These are phyloP conservation scores for Aproaerema taeniolella DNA, from an alignment of 2,888 invertebrate genomes.

Conservation along the genomic window DNA sequence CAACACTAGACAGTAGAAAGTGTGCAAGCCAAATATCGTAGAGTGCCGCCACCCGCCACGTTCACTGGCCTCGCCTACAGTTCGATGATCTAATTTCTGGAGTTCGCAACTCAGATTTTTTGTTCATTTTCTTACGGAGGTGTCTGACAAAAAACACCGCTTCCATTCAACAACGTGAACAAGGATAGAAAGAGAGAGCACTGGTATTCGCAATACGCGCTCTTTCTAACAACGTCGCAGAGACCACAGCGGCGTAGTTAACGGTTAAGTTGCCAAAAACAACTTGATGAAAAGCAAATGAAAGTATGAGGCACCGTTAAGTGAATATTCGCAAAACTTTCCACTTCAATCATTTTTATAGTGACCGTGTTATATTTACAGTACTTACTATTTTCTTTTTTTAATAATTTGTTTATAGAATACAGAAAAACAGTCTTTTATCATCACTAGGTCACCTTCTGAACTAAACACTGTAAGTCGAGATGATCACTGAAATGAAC, in stretches of 20 bases:
- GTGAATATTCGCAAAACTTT: conserved; percentile 22
- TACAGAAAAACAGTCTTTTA: no score
- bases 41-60: conserved; percentile 31
- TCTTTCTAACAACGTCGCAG: conserved; percentile 40
- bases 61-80: conserved; percentile 57
- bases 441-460: no score
- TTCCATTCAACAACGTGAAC: conserved; percentile 49
- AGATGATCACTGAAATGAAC: no score
- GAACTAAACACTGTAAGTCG: no score
- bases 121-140: conserved; percentile 49
- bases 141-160: conserved; percentile 47
- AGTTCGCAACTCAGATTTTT: conserved; percentile 52
- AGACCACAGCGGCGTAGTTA: conserved; percentile 35
- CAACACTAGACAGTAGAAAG: conserved; percentile 7
- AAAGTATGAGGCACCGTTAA: conserved; percentile 49
- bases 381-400: no score
- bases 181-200: conserved; percentile 36
- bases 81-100: conserved; percentile 67
- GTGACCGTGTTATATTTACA: no score
- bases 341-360: conserved; percentile 2
- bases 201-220: conserved; percentile 37
- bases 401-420: no score
- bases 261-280: conserved; percentile 56
- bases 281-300: conserved; percentile 54
- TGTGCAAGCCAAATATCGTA: conserved; percentile 24